Base-by-base conservation (phyloP, 2,797 vertebrate species). In the Prionace glauca region DNA sequence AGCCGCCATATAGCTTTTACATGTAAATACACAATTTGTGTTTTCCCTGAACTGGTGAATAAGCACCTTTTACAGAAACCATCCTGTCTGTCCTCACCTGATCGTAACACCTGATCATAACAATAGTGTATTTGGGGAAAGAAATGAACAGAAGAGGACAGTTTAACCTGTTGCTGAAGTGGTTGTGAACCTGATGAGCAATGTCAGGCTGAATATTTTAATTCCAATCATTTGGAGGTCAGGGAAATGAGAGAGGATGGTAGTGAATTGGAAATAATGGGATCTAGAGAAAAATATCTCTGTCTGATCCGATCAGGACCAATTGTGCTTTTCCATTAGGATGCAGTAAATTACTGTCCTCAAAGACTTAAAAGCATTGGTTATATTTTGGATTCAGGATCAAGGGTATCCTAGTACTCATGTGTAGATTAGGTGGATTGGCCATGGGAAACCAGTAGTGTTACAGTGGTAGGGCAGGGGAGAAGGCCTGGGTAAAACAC, bases 351-450 rank as follows among this genome's bases (percentile, higher is more conserved):
- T 71, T 92, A 92, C 7, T 41, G 0, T 16, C n/a, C 32, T 92
- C 65, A 67, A 69, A 92, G 32, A 67, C 9, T 69, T 11, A 41
- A 92, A 92, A 11, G 0, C 32, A 41, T 71, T n/a, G n/a, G n/a
- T 92, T 92, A 92, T 36, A 67, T 92, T 92, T 92, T 92, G 65
- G 62, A 32, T 69, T 69, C 62, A 69, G 56, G 32, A 90, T 32
- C 14, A 32, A 88, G 12, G 24, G 14, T 36, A 16, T 22, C 32
- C 60, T 92, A n/a, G 67, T n/a, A 45, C 50, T 56, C 50, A 7
- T 56, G 5, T 56, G 5, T 56, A 56, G 3, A 7, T 56, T 56
- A 56, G 50, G 50, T 7, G 50, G 50, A 56, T 56, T 56, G 50
- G 50, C 50, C 50, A 56, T 56, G 50, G 50, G 5, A 56, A 56